Evolutionary conservation across 2,888 invertebrate species (phyloP), one percentile per base, ranked within the genome.

Genomic region (Chelonus formosanus): DNA sequence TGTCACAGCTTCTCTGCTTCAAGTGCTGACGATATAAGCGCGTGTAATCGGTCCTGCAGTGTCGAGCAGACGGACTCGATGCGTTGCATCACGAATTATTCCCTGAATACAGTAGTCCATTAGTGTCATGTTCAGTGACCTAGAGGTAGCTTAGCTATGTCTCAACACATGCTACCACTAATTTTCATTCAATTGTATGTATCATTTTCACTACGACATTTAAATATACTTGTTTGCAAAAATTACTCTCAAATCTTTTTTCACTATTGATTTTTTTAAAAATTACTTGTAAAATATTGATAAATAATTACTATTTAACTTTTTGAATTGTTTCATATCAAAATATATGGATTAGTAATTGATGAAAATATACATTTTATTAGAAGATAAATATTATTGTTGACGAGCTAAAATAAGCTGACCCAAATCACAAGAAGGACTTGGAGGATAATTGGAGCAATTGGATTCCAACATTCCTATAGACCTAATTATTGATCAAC

Each of bases 51-150:
- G 55, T 63, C 61, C 66, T 32, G 32, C 34, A 58, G 57, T 58
- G 63, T 60, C 54, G 67, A 63, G 59, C 62, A 59, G 60, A 57
- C 55, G 56, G 63, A 71, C 69, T 71, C 65, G 71, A 68, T 64
- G 65, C 56, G 52, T 65, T 62, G 68, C 65, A 70, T 71, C 71
- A 70, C 71, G 68, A 71, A 71, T 71, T 71, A 71, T 71, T 71
- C 70, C 68, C 70, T 68, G 63, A 71, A 71, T 71, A 71, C 69
- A 68, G 67, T 67, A 71, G 70, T 71, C 71, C 68, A 71, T 71
- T 71, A 71, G 71, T 70, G 71, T 71, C 71, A 71, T 71, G 71
- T 70, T 65, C 71, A 71, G 70, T 70, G 70, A 68, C 68, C 68
- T 67, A 67, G 58, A 55, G 65, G 60, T 59, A 63, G 68, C 68